Evolutionary conservation across 2,797 vertebrate species (phyloP), one percentile per base, ranked within the genome.

Genomic region (Antrozous pallidus): DNA sequence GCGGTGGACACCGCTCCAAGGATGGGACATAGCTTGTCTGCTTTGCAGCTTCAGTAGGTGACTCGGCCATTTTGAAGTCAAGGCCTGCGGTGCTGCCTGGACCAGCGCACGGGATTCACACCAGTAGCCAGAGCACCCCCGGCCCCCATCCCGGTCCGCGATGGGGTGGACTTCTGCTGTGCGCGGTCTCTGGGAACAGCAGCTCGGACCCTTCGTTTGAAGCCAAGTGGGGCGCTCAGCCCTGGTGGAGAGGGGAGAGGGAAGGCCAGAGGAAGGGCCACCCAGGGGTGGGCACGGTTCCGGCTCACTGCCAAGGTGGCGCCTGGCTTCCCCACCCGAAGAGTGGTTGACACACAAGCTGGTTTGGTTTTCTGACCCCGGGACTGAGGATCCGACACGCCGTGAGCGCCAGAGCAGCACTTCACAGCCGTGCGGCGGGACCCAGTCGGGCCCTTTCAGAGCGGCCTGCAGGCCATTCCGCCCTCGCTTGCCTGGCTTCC

Each of bases 1-100:
- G 99, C 99, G 98, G 97, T 98, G 74, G 99, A 98, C 93, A 99
- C 99, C 36, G 99, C 98, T 92, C 99, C 99, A 95, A 99, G 98
- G 98, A 99, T 99, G 38, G 99, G 98, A 94, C 99, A 98, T 26
- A 58, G 99, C 96, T 98, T 99, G 97, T 99, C 99, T 38, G 99
- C 18, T 98, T 98, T 99, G 98, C 96, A 98, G 98, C 96, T 98
- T 99, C 98, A 99, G 99, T 98, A 99, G 99, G 97, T 99, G 99
- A n/a, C 91, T 99, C 99, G 96, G 99, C 99, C 99, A 99, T 99
- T 95, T 88, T 92, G 63, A 94, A 89, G 94, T 92, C 94, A 11
- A 91, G 87, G 71, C 90, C 88, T 2, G 89, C 89, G 51, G 88
- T 70, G 45, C 73, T 96, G 80, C 92, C 77, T 73, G 80, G 94